Percentiles rank a stretch among this genome's conserved stretches.
Evolutionary conservation across 64 coral and sea anemone genomes (phyloP).

Genomic region (Dendrophyllia cribrosa): DNA sequence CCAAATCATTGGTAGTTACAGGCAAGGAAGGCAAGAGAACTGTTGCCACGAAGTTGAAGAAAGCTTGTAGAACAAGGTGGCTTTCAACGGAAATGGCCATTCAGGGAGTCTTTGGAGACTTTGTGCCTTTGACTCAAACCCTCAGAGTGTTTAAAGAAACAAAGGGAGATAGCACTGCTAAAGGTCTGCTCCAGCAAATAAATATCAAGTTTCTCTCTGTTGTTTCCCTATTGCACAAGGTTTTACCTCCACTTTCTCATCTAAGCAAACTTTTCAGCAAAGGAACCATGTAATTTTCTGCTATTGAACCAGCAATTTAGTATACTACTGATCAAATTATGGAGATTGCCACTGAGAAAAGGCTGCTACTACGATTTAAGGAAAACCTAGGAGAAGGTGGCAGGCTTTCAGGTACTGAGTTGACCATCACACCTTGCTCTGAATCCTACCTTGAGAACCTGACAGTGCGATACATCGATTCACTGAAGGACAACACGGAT

Average conservation of each 20-base stretch:
- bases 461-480: too few relatives aligned
- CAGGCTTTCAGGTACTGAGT: too few relatives aligned
- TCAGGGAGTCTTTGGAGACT: slow-evolving; percentile 42
- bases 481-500: too few relatives aligned
- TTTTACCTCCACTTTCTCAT: slow-evolving; percentile 56
- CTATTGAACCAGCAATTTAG: slow-evolving; percentile 19
- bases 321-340: too few relatives aligned
- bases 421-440: too few relatives aligned
- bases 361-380: too few relatives aligned
- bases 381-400: too few relatives aligned
- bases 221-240: slow-evolving; percentile 63
- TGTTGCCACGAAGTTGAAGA: neutral
- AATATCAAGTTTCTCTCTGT: slow-evolving; percentile 45
- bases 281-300: slow-evolving; percentile 69
- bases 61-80: neutral
- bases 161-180: slow-evolving; percentile 53
- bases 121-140: slow-evolving; percentile 60
- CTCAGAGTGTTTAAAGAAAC: slow-evolving; percentile 52
- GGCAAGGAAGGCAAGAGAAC: slow-evolving; percentile 21
- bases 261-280: slow-evolving; percentile 69
- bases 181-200: slow-evolving; percentile 40
- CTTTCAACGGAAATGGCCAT: slow-evolving; percentile 2
- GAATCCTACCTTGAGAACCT: too few relatives aligned
- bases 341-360: too few relatives aligned
- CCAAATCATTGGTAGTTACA: neutral